Conservation (phyloP, 2,888 invertebrate genomes). For the Callyntrura guangdongensis region DNA sequence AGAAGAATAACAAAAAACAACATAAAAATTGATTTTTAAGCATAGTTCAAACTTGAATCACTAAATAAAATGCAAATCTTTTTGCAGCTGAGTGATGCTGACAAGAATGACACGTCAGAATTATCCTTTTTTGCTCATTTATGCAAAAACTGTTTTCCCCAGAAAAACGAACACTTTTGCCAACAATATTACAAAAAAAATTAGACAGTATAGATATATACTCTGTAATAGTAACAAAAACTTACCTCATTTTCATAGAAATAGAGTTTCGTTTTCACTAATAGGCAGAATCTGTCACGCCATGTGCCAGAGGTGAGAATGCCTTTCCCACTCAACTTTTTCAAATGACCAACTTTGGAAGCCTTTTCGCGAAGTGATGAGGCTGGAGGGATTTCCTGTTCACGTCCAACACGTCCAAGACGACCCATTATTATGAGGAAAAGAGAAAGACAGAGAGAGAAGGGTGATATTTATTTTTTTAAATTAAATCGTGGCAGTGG, state of each 20-base stretch:
- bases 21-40: constrained; percentile 18
- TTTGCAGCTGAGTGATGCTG: constrained; percentile 7
- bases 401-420: constrained; percentile 50
- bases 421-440: constrained; percentile 79
- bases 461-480: constrained; percentile 1
- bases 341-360: constrained; percentile 80
- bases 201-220: too few species aligned
- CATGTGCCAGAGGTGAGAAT: constrained; percentile 83
- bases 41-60: background rate
- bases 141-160: background rate
- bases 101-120: constrained; percentile 29
- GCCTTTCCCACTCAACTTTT: constrained; percentile 83
- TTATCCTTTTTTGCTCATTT: background rate
- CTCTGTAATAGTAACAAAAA: too few species aligned
- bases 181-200: too few species aligned
- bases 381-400: constrained; percentile 80
- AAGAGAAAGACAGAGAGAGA: too few species aligned
- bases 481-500: background rate
- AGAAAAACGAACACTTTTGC: background rate
- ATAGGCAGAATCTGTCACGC: constrained; percentile 81
- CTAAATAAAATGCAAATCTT: constrained; percentile 5
- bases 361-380: constrained; percentile 80
- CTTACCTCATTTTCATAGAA: constrained; percentile 83
- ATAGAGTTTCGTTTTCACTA: constrained; percentile 82
- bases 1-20: too few species aligned